Evolutionary conservation across 1,140 invertebrate genomes (phyloP).

Genomic region (Diuraphis noxia): DNA sequence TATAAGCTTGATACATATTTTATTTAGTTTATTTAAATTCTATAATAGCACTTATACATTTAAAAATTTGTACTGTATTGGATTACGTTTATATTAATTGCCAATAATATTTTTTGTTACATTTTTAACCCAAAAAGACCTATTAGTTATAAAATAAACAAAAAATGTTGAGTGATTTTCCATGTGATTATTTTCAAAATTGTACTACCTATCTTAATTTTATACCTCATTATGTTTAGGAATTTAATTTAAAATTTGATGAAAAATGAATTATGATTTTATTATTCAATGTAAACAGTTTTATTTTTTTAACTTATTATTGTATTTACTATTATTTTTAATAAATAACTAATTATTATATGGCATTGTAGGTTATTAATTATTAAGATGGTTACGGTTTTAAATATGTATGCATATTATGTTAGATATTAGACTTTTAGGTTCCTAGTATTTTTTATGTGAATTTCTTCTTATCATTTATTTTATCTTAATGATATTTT

Average conservation of each 20-base stretch:
- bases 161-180: not conserved
- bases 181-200: constrained; percentile 2
- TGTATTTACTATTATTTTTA: constrained; percentile 33
- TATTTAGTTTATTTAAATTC: not conserved
- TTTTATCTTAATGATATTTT: not conserved
- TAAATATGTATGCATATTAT: not conserved
- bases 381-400: constrained; percentile 21
- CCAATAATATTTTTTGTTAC: not conserved
- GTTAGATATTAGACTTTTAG: not conserved
- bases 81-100: not conserved
- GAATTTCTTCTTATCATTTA: not conserved
- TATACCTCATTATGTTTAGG: constrained; percentile 16
- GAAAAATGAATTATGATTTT: not conserved
- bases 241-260: not conserved
- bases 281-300: not conserved
- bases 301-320: not conserved
- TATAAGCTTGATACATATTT: not conserved
- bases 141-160: not conserved
- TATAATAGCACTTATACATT: not conserved
- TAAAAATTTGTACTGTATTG: not conserved
- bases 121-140: not conserved
- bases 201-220: not conserved
- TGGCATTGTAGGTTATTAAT: not conserved
- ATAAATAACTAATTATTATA: not conserved
- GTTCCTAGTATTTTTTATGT: constrained; percentile 37